phyloP scores from a whole-genome alignment of 2,113 vertebrate species.

The Hoplias malabaricus region DNA sequence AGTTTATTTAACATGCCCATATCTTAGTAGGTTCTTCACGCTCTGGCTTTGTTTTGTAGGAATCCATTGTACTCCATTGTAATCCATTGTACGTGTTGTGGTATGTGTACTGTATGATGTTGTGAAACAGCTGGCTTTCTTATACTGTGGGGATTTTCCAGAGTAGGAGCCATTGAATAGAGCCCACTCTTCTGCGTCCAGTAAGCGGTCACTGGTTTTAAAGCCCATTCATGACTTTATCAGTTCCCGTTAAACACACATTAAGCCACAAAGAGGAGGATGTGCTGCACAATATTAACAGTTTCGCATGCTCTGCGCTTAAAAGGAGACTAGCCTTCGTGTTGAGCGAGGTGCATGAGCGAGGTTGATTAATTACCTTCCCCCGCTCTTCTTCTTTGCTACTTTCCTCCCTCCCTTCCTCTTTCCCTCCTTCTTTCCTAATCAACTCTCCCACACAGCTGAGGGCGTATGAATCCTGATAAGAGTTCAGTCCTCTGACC shows the following conservation, averaged over 20 bases:
- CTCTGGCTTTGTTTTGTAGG: too few relatives aligned
- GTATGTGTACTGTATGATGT: neutral
- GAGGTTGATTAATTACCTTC: neutral
- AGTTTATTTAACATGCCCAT: too few relatives aligned
- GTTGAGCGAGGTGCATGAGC: neutral
- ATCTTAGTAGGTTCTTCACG: too few relatives aligned
- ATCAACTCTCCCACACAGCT: slow-evolving; percentile 16
- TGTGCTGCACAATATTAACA: neutral
- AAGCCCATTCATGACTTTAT: neutral
- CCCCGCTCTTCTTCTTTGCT: neutral
- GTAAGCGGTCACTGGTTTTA: neutral
- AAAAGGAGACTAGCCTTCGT: neutral
- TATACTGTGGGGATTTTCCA: slow-evolving; percentile 3
- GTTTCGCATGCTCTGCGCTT: neutral
- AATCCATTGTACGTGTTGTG: neutral
- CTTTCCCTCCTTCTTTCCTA: neutral
- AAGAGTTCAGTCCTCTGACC: slow-evolving; percentile 40
- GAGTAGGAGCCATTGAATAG: neutral
- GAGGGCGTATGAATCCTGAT: slow-evolving; percentile 21
- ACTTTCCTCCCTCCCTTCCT: neutral
- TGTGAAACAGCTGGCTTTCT: slow-evolving; percentile 24
- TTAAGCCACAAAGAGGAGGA: neutral
- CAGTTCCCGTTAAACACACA: neutral
- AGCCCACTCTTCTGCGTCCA: neutral
- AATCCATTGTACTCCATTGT: too few relatives aligned